Evolutionary conservation across 2,888 invertebrate species (phyloP), one percentile per base, ranked within the genome.

Genomic region (Phaonia tiefii): DNA sequence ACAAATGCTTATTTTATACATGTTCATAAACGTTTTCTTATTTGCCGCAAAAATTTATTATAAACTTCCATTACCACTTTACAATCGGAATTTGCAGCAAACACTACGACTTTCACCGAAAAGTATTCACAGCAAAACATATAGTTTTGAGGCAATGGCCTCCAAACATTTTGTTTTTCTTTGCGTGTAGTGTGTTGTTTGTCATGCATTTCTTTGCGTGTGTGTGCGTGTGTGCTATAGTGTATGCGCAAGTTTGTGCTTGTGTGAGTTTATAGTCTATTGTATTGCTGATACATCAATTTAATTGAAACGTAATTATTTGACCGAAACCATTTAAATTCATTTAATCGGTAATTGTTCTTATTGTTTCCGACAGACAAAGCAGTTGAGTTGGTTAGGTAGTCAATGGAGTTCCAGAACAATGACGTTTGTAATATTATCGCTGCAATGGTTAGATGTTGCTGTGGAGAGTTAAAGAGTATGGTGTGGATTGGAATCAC

Each of bases 321-420:
- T 67, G 65, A 56, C 63, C 71, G 78, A 81, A 81, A 81, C 78
- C 78, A 75, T 81, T 67, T 72, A 81, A 78, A 78, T 78, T 75
- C 78, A 69, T 75, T 78, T 78, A 81, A 81, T 81, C 81, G 78
- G 72, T 73, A 78, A 78, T 81, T 81, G 81, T 78, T 78, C 78
- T 63, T 69, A 77, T 78, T 81, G 75, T 74, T 70, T 37, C 66
- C 22, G 10, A 39, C 31, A 31, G 3, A 31, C 31, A 31, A 31
- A 31, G 60, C 20, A 39, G 31, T 8, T 4, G 56, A 25, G 13
- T 13, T 1, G 4, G 26, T n/a, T n/a, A 56, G 20, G 26, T 5
- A 56, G 56, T 8, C 11, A 26, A 11, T n/a, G 26, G 1, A 58
- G 31, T 31, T 26, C 8, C 13, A 63, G 63, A 63, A 42, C 63